Evolutionary conservation across 2,888 invertebrate species (phyloP).

Genomic region (Macrosiphum euphorbiae): DNA sequence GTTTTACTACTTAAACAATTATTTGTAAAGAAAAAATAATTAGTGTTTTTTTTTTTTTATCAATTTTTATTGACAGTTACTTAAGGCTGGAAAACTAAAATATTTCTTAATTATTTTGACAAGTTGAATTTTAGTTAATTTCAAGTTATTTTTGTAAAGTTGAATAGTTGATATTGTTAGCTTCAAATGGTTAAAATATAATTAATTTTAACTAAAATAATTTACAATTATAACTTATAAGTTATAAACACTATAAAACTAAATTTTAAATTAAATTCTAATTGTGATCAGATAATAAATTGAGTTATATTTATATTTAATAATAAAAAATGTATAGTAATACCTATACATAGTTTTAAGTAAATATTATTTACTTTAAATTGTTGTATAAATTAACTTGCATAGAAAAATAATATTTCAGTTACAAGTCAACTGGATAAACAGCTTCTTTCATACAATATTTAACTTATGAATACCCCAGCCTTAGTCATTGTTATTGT

Average conservation of each 20-base stretch:
- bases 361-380: neutral
- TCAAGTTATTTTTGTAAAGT: neutral
- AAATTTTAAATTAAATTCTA: neutral
- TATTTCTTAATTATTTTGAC: neutral
- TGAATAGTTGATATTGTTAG: neutral
- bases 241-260: neutral
- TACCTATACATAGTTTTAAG: too few species aligned
- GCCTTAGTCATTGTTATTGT: neutral
- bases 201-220: neutral
- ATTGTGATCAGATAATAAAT: neutral
- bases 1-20: neutral
- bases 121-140: neutral
- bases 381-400: neutral
- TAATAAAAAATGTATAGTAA: neutral
- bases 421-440: neutral
- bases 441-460: neutral
- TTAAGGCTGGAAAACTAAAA: neutral
- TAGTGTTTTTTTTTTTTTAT: neutral
- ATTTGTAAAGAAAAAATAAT: neutral
- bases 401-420: neutral
- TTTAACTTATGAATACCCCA: neutral
- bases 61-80: neutral
- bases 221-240: neutral
- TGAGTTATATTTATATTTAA: neutral
- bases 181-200: neutral